Conservation (phyloP, 2,888 invertebrate genomes). For the Parnassius glacialis region DNA sequence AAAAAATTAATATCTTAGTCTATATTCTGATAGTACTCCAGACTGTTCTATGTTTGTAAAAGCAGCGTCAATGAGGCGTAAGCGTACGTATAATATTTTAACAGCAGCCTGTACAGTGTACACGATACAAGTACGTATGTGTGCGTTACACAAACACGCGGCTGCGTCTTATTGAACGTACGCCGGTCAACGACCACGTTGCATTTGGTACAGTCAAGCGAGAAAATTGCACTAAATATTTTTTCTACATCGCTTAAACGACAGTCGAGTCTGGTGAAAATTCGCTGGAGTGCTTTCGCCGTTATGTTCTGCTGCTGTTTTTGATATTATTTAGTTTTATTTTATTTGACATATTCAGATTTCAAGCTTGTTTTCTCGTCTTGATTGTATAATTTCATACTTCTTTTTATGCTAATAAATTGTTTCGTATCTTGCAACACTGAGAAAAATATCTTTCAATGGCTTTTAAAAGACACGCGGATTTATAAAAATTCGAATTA, state of each 20-base stretch:
- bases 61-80: conserved; percentile 8
- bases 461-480: no score
- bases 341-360: conserved; percentile 11
- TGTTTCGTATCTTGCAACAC: background rate
- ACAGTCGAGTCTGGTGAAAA: conserved; percentile 22
- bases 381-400: background rate
- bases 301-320: conserved; percentile 16
- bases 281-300: conserved; percentile 25
- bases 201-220: conserved; percentile 33
- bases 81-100: conserved; percentile 9
- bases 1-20: conserved; percentile 7
- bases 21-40: conserved; percentile 1
- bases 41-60: conserved; percentile 18
- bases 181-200: conserved; percentile 34
- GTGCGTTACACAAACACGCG: conserved; percentile 28
- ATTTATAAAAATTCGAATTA: no score
- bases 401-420: conserved; percentile 18
- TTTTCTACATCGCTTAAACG: conserved; percentile 14
- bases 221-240: conserved; percentile 22
- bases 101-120: conserved; percentile 12
- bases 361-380: conserved; percentile 3
- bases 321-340: conserved; percentile 16
- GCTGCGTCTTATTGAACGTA: conserved; percentile 35
- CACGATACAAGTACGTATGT: conserved; percentile 3
- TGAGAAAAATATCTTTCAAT: background rate